Base-by-base conservation (phyloP, 2,797 vertebrate species). In the Oryzias sinensis region DNA sequence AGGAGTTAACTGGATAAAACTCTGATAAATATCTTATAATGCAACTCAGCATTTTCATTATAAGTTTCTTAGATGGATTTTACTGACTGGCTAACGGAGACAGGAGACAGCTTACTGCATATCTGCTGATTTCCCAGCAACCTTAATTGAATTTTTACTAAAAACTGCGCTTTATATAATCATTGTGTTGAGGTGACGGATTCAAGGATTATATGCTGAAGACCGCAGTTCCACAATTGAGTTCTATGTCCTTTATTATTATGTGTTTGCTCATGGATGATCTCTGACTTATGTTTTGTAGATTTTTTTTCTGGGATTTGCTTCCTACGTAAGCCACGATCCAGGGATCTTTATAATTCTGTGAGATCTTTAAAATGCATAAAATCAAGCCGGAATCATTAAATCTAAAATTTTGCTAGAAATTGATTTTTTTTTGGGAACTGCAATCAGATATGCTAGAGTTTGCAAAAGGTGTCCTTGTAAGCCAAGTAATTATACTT, bases 111-210 rank as follows among this genome's bases (percentile, higher is more conserved):
- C 33, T 52, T 37, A 18, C 50, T 53, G 20, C 5, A 43, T 25
- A 37, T 41, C 50, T 42, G 17, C 33, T 52, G 37, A 14, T 8
- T 42, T 53, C n/a, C n/a, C n/a, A n/a, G 18, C 14, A 5, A 14
- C 15, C 24, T 53, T 42, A 42, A 53, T 42, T 53, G 22, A 43
- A 43, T 25, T 25, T 43, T 43, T 54, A 43, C 43, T 13, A 27
- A 25, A 18, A 25, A 18, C 14, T 9, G 22, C 41, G 41, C 22
- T 27, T 27, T 8, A 17, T 16, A 27, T 6, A 16, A 43, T 27
- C 18, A 24, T 37, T 2, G 37, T 1, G 16, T 24, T 24, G 22
- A 41, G 37, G 5, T 41, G 37, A 53, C 18, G 20, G 33, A 22
- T 52, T 5, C 24, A 4, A 6, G n/a, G 52, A 24, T 16, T 5